Conservation (phyloP, 2,797 vertebrate genomes). For the Malacoctenus gilli region DNA sequence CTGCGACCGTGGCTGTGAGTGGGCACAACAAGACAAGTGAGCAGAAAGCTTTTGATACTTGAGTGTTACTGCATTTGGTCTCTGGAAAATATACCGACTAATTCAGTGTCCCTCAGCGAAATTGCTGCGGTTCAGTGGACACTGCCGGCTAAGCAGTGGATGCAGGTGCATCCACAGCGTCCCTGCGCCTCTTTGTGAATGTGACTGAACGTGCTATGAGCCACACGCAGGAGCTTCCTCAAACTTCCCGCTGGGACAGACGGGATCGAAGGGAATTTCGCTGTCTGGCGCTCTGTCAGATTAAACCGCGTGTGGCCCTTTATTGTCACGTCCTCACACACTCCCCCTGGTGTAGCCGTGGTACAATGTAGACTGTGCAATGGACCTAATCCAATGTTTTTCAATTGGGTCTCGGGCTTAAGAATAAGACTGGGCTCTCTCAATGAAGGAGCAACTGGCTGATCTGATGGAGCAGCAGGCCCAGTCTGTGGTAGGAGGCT, state of each 20-base stretch:
- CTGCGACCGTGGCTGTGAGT: conserved; percentile 7
- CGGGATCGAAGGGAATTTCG: conserved; percentile 7
- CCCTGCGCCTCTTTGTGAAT: conserved; percentile 1
- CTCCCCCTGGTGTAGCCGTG: conserved; percentile 2
- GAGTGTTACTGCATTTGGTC: conserved; percentile 2
- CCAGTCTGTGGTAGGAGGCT: no score
- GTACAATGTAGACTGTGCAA: conserved; percentile 14
- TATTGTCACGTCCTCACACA: conserved; percentile 10
- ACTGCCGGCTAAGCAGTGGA: no score
- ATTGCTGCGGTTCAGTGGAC: background rate
- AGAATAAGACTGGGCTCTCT: background rate
- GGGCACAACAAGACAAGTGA: background rate
- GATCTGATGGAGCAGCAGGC: background rate
- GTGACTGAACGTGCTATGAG: conserved; percentile 22
- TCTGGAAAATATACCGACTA: conserved; percentile 3
- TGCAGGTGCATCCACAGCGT: background rate
- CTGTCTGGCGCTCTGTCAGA: conserved; percentile 19
- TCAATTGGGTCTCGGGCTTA: background rate
- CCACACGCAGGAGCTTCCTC: conserved; percentile 2
- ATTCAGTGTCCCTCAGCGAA: background rate
- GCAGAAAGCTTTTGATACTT: conserved; percentile 6
- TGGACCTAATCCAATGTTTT: conserved; percentile 6
- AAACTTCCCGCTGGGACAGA: conserved; percentile 9
- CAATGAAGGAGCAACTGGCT: background rate
- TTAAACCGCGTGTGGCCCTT: conserved; percentile 16